Base-by-base conservation (phyloP, 2,113 vertebrate genomes). In the Irena cyanogastra region DNA sequence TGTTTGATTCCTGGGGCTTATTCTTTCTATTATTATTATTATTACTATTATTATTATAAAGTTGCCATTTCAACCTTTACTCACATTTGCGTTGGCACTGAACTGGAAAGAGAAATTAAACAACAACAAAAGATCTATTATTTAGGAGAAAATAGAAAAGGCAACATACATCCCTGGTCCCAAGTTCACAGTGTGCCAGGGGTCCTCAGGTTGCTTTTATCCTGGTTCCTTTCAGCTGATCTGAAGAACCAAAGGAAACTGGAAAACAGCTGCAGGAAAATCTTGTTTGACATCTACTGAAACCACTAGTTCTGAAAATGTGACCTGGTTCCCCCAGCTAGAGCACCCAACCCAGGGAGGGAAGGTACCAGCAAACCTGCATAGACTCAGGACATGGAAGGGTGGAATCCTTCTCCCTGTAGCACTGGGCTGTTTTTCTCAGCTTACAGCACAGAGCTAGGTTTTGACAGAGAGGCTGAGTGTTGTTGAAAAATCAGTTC, bases 51-150 rank as follows among this genome's bases (percentile, higher is more conserved):
- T 69, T 76, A 16, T 33, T 60, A 23, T 64, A 10, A 33, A 23
- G 26, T 65, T 91, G 47, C 63, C 84, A 16, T 95, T 92, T 90
- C 82, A 88, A 26, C 84, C 82, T 90, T 90, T 90, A 54, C 37
- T 91, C 71, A 52, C 52, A 37, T 84, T 86, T 94, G 71, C 78
- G 45, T 91, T 81, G 52, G 35, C 60, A 30, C 37, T 26, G 47
- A 88, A 74, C 54, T 93, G 35, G 84, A 86, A 94, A 76, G 42
- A 80, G 37, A 94, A 95, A 95, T 87, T 94, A 85, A 94, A 85
- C 64, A 83, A 65, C 65, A 91, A 69, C 44, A 61, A 42, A 85
- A 94, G 75, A 59, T 61, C 17, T 70, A 1, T 74, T 52, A 74
- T 91, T 85, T 70, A 59, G 87, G 83, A 80, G 75, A 70, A 88